phyloP scores from a whole-genome alignment of 2,113 vertebrate species.

The Caranx melampygus region DNA sequence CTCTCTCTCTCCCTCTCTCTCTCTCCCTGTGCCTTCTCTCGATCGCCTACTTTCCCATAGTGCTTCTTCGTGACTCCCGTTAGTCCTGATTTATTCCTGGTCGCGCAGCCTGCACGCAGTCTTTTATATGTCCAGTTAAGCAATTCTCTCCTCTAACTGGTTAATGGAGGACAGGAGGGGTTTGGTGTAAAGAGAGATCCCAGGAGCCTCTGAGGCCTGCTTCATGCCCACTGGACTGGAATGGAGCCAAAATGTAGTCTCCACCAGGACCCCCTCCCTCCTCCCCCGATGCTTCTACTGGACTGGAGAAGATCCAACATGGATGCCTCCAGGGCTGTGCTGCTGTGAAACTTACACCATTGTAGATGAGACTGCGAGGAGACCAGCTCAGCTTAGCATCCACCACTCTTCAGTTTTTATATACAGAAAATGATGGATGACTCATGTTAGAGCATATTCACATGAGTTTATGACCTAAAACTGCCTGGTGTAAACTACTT shows the following conservation, averaged over 20 bases:
- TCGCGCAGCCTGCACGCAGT: conserved; percentile 26
- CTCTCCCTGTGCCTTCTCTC: background rate
- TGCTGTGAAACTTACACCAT: conserved; percentile 65
- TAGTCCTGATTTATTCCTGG: conserved; percentile 54
- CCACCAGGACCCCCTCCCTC: conserved; percentile 12
- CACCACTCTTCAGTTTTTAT: conserved; percentile 15
- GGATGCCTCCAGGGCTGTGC: conserved; percentile 61
- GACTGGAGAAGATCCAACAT: conserved; percentile 72
- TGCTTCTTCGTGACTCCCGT: conserved; percentile 27
- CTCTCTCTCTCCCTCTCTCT: conserved; percentile 19
- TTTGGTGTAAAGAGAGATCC: conserved; percentile 68
- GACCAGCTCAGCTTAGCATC: conserved; percentile 22
- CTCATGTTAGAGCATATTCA: background rate
- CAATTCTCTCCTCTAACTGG: conserved; percentile 71
- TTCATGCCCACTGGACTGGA: conserved; percentile 76
- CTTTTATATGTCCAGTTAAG: conserved; percentile 74
- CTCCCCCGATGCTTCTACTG: conserved; percentile 17
- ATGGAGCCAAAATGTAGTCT: conserved; percentile 66
- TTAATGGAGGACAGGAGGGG: conserved; percentile 67
- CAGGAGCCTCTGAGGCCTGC: conserved; percentile 67
- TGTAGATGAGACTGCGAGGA: conserved; percentile 32
- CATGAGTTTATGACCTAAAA: background rate
- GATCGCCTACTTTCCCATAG: conserved; percentile 33
- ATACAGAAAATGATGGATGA: conserved; percentile 17
- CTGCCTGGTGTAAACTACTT: background rate